A percentile compares a stretch with the other conserved stretches of the same genome.
phyloP scores from a whole-genome alignment of 2,797 vertebrate genomes.

The Sciurus vulgaris region DNA sequence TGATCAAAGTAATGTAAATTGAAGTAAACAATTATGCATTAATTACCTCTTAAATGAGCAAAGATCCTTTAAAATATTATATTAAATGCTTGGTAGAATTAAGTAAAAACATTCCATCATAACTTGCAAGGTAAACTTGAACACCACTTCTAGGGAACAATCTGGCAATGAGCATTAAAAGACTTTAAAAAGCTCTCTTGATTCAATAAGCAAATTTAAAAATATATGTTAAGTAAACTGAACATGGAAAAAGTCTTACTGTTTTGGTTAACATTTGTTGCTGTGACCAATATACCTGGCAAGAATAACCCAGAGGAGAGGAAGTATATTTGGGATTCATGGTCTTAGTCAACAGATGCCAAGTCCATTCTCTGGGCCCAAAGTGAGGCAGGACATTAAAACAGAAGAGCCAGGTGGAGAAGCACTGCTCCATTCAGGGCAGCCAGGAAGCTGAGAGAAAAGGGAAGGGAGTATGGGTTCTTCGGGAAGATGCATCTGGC shows the following conservation, averaged over 20 bases:
- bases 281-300: no score
- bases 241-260: not conserved
- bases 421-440: no score
- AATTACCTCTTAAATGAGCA: not conserved
- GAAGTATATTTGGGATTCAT: no score
- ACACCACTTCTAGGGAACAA: not conserved
- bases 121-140: constrained; percentile 32
- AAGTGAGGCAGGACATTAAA: no score
- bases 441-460: no score
- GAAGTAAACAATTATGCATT: not conserved
- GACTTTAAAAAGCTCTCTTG: not conserved
- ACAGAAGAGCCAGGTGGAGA: no score
- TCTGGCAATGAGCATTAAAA: constrained; percentile 14
- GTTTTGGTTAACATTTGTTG: no score
- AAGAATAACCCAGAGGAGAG: no score
- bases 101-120: not conserved
- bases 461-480: no score
- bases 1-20: not conserved
- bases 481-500: no score
- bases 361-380: no score
- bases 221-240: constrained; percentile 50
- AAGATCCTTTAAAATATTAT: not conserved
- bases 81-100: not conserved
- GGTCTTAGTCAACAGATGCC: no score
- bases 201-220: constrained; percentile 36